A percentile compares a stretch with the other conserved stretches of the same genome.
phyloP scores from a whole-genome alignment of 2,797 vertebrate genomes.

The Gobio occitaniae region DNA sequence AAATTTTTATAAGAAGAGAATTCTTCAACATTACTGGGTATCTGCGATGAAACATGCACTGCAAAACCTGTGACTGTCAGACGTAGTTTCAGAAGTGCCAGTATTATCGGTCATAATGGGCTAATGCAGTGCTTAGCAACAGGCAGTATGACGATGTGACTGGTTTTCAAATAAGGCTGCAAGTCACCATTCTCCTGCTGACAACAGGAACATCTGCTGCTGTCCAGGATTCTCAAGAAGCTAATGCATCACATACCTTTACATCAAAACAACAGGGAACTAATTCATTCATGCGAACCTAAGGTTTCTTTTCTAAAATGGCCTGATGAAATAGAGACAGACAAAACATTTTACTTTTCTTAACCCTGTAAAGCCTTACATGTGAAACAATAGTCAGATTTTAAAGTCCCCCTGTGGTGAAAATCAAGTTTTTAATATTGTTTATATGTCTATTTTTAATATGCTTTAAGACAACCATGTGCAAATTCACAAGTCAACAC shows the following conservation, averaged over 20 bases:
- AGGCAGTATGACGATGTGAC: slow-evolving; percentile 58
- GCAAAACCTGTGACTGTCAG: slow-evolving; percentile 14
- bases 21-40: no score
- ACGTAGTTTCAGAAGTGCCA: background rate
- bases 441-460: no score
- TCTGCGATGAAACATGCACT: background rate
- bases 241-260: background rate
- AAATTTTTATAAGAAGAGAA: no score
- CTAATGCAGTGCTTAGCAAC: slow-evolving; percentile 62
- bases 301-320: background rate
- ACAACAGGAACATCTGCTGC: slow-evolving; percentile 18
- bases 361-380: background rate
- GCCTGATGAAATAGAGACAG: background rate
- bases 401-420: no score
- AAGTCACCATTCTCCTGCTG: slow-evolving; percentile 25
- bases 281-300: background rate
- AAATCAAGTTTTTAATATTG: no score
- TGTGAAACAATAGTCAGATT: background rate
- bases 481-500: no score
- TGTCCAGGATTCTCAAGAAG: background rate
- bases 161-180: slow-evolving; percentile 55
- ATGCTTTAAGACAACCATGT: no score
- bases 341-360: background rate
- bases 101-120: slow-evolving; percentile 39
- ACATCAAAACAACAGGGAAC: background rate